Evolutionary conservation across 2,113 vertebrate species (phyloP).

Genomic region (Felis catus): F.catus_Fca126_mat1.0 CM031412.1:132872001-132872500

Average conservation of each 20-base stretch:
- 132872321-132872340: neutral
- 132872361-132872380: neutral
- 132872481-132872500: slow-evolving; percentile 25
- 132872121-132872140: neutral
- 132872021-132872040: neutral
- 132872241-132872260: too few relatives aligned
- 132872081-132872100: neutral
- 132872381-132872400: slow-evolving; percentile 42
- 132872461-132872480: neutral
- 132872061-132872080: neutral
- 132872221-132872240: too few relatives aligned
- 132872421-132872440: slow-evolving; percentile 7
- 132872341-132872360: neutral
- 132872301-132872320: too few relatives aligned
- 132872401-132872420: neutral
- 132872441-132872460: neutral
- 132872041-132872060: neutral
- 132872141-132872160: neutral
- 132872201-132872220: too few relatives aligned
- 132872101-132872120: neutral
- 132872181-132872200: too few relatives aligned
- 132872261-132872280: too few relatives aligned
- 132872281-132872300: too few relatives aligned
- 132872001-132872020: neutral
- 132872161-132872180: too few relatives aligned